Evolutionary conservation across 2,888 invertebrate species (phyloP).

Genomic region (Parasteatoda lunata): DNA sequence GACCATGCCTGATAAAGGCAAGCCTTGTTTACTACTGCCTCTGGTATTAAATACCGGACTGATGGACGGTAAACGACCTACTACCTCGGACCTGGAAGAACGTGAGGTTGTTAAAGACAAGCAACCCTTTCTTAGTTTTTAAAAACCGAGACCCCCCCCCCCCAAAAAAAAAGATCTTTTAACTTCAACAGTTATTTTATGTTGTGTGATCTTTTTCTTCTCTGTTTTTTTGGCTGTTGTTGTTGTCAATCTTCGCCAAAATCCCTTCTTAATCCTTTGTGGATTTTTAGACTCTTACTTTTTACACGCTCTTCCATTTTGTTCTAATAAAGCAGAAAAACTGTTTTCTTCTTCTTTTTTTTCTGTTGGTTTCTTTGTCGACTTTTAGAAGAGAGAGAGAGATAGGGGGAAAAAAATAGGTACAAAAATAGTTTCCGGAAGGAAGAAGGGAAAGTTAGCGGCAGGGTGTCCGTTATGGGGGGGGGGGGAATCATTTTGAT

Average conservation of each 20-base stretch:
- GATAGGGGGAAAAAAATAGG: neutral
- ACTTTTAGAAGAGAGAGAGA: neutral
- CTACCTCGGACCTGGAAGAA: conserved; percentile 6
- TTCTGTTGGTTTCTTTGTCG: neutral
- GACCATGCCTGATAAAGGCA: conserved; percentile 46
- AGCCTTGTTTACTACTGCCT: conserved; percentile 54
- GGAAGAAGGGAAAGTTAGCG: conserved; percentile 1
- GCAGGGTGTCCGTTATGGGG: neutral
- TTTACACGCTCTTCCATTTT: conserved; percentile 19
- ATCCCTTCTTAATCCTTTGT: conserved; percentile 54
- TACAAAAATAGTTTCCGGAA: conserved; percentile 5
- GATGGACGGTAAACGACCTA: conserved; percentile 47
- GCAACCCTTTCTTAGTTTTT: neutral
- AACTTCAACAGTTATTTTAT: conserved; percentile 28
- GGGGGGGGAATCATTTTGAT: conserved; percentile 17
- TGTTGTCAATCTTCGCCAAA: conserved; percentile 42
- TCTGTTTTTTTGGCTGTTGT: neutral
- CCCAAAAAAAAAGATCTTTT: neutral
- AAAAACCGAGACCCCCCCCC: neutral
- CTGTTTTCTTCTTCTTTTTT: conserved; percentile 3
- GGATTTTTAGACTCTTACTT: conserved; percentile 23
- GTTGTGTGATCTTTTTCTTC: neutral
- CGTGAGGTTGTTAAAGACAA: conserved; percentile 25
- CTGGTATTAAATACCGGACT: conserved; percentile 59
- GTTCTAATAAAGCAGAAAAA: conserved; percentile 49